phyloP scores from a whole-genome alignment of 2,888 invertebrate species.

The Dioctria rufipes region DNA sequence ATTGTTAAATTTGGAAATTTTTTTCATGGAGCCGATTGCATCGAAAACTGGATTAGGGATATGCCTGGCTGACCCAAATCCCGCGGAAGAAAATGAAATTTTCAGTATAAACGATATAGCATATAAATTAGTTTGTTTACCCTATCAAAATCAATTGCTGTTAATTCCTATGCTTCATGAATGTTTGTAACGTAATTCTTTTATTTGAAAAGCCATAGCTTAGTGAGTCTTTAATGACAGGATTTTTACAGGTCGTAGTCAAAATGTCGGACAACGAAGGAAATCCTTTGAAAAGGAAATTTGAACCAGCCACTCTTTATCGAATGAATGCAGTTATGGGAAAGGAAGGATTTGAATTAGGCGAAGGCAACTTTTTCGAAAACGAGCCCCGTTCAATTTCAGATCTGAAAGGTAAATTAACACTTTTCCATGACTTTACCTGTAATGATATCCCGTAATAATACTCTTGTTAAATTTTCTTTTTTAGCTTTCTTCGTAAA shows the following conservation, averaged over 20 bases:
- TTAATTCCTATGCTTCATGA: slow-evolving; percentile 13
- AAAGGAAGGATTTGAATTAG: not conserved
- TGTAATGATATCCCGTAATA: not conserved
- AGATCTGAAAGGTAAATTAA: too few relatives aligned
- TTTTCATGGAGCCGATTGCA: slow-evolving; percentile 15
- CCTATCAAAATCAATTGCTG: slow-evolving; percentile 12
- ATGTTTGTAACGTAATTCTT: too few relatives aligned
- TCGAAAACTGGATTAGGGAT: slow-evolving; percentile 27
- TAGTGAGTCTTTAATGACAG: not conserved
- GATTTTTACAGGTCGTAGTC: slow-evolving; percentile 4
- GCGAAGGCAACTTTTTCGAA: not conserved
- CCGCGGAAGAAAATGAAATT: not conserved
- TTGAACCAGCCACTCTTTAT: not conserved
- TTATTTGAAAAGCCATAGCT: too few relatives aligned
- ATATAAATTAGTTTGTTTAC: slow-evolving; percentile 10
- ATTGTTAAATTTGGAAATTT: not conserved
- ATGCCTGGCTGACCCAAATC: not conserved
- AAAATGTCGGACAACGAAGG: slow-evolving; percentile 30
- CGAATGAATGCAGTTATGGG: slow-evolving; percentile 14
- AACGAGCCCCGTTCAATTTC: not conserved
- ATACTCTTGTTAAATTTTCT: not conserved
- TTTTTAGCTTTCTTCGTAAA: not conserved
- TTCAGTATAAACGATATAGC: not conserved
- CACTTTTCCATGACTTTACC: not conserved
- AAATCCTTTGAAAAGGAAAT: not conserved